phyloP scores from a whole-genome alignment of 2,797 vertebrate genomes.

The Sardinella longiceps region DNA sequence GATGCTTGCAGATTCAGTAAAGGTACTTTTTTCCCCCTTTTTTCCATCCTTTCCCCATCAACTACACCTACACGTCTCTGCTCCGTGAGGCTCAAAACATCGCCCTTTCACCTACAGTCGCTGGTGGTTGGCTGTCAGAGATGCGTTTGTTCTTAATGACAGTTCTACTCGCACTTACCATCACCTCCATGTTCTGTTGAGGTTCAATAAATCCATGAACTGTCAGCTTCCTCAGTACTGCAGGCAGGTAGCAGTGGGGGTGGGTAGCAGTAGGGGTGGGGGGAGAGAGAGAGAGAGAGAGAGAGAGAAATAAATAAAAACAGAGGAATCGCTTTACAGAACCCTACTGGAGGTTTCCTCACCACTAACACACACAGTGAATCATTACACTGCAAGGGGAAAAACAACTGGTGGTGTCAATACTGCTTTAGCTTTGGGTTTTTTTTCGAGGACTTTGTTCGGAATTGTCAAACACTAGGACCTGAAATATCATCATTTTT shows the following conservation, averaged over 20 bases:
- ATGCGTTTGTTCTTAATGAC: neutral
- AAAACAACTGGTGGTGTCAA: neutral
- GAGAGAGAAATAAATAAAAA: too few species aligned
- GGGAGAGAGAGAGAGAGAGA: neutral
- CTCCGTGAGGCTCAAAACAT: neutral
- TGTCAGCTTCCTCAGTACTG: slow-evolving; percentile 94
- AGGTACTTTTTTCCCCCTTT: neutral
- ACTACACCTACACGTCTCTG: neutral
- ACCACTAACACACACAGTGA: neutral
- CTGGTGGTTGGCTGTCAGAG: neutral
- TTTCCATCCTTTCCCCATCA: neutral
- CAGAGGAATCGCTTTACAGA: neutral
- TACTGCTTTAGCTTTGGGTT: neutral
- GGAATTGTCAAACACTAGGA: neutral
- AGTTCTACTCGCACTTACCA: slow-evolving; percentile 80
- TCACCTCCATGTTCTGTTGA: slow-evolving; percentile 88
- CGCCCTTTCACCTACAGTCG: neutral
- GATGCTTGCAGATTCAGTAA: neutral
- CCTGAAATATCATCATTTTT: neutral
- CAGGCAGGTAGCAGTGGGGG: slow-evolving; percentile 28
- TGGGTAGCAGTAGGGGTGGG: too few species aligned
- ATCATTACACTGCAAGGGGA: neutral
- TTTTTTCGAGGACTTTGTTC: neutral
- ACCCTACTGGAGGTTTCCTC: neutral
- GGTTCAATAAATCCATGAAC: slow-evolving; percentile 95